Evolutionary conservation across 1,140 invertebrate genomes (phyloP).

Genomic region (Drosophila watanabei): DNA sequence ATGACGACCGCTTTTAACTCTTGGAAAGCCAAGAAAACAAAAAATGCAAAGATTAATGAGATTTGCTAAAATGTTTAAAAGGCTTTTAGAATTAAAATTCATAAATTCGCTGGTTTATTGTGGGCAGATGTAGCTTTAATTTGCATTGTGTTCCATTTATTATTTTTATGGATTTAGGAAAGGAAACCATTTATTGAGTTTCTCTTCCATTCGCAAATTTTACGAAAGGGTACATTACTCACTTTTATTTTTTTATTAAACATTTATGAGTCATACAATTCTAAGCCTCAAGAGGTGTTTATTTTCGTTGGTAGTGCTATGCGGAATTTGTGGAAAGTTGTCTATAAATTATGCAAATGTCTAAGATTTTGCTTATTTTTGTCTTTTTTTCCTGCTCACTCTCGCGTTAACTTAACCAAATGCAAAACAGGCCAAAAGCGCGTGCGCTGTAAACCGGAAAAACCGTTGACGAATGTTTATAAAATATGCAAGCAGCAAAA

Average conservation of each 20-base stretch:
- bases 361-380: constrained; percentile 17
- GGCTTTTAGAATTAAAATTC: constrained; percentile 49
- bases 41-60: constrained; percentile 47
- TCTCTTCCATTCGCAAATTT: constrained; percentile 41
- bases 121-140: constrained; percentile 27
- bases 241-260: constrained; percentile 20
- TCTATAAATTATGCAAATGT: constrained; percentile 59
- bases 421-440: constrained; percentile 49
- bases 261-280: constrained; percentile 27
- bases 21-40: constrained; percentile 28
- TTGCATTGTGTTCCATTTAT: constrained; percentile 38
- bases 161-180: constrained; percentile 39
- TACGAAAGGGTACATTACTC: constrained; percentile 25
- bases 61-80: constrained; percentile 43
- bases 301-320: constrained; percentile 1
- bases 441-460: constrained; percentile 61
- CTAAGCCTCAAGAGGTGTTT: constrained; percentile 1
- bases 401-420: constrained; percentile 32
- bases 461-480: constrained; percentile 53
- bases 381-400: constrained; percentile 19
- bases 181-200: constrained; percentile 37
- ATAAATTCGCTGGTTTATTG: constrained; percentile 21
- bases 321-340: constrained; percentile 40
- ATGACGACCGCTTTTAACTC: constrained; percentile 59
- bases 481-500: constrained; percentile 56